Evolutionary conservation across 2,888 invertebrate genomes (phyloP), one percentile per base, ranked within the genome.

Genomic region (Ypsolopha scabrella): DNA sequence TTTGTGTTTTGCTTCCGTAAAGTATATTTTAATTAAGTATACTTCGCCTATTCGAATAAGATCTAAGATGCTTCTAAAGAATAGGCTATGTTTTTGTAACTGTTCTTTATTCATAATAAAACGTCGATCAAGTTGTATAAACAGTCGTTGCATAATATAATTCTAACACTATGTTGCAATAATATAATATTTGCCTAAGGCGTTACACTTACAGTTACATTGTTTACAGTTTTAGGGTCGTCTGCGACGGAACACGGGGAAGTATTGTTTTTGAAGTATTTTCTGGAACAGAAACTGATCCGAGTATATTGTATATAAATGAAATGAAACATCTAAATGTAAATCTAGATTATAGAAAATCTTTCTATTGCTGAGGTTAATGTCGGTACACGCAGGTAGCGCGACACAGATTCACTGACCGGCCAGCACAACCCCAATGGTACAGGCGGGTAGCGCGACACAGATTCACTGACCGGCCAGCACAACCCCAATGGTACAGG

Each of bases 121-220:
- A 58, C 55, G 68, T 76, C 76, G 75, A 62, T 24, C 24, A 24
- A 24, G 24, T 24, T 24, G 24, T 24, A 24, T 24, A 24, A 24
- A 24, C 2, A 24, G 24, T 24, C 24, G 24, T 24, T 7, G 14
- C 43, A 24, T 24, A 45, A 45, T 45, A 24, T 24, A 45, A 45
- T 45, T 45, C 9, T 13, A 69, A 77, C 61, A 24, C 24, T 24
- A 63, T 58, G 80, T 78, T 82, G 82, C 82, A 83, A 83, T 82
- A 82, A 75, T 64, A 58, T 24, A 4, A 24, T 24, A 24, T 24
- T 24, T 60, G 80, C 80, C 80, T 81, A 64, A 79, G 79, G 79
- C 78, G 67, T 60, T 58, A 53, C 48, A 55, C 46, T 53, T 60
- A 61, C 61, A 57, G 8, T 43, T 43, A 43, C 6, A 34, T 34